phyloP scores from a whole-genome alignment of 2,888 invertebrate genomes.

The Sphaerophoria taeniata region DNA sequence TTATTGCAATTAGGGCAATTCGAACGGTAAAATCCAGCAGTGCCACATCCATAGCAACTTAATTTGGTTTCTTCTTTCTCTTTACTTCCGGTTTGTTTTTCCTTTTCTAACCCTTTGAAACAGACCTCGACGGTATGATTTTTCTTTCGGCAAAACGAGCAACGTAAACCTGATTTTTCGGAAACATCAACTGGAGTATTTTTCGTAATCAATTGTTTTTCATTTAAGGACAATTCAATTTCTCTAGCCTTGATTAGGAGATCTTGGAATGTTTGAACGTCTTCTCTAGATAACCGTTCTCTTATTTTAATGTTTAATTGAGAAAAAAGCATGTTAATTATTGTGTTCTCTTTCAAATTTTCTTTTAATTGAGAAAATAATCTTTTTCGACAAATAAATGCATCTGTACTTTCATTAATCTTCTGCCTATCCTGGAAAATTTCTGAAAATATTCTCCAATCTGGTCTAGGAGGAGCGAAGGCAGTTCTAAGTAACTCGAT shows the following conservation, averaged over 20 bases:
- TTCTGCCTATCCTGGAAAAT: slow-evolving; percentile 65
- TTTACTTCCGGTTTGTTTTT: too few relatives aligned
- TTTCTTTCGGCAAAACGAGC: slow-evolving; percentile 14
- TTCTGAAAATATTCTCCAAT: slow-evolving; percentile 68
- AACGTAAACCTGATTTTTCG: background rate
- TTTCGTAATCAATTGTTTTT: background rate
- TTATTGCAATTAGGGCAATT: too few relatives aligned
- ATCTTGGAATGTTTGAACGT: slow-evolving; percentile 10
- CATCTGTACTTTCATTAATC: slow-evolving; percentile 60
- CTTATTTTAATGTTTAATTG: slow-evolving; percentile 2
- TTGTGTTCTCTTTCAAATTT: background rate
- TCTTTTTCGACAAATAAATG: slow-evolving; percentile 63
- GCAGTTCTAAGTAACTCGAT: slow-evolving; percentile 43
- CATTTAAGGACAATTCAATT: slow-evolving; percentile 7
- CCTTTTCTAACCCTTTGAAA: background rate
- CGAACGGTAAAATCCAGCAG: slow-evolving; percentile 9
- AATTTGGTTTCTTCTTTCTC: background rate
- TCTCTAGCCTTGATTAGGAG: background rate
- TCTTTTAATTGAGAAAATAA: slow-evolving; percentile 53
- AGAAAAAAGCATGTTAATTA: slow-evolving; percentile 1
- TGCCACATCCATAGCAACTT: slow-evolving; percentile 9
- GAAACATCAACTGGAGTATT: background rate
- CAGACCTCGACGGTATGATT: slow-evolving; percentile 3
- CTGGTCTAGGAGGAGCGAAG: slow-evolving; percentile 65
- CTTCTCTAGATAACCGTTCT: background rate